phyloP scores from a whole-genome alignment of 2,113 vertebrate species.

The Perognathus longimembris region DNA sequence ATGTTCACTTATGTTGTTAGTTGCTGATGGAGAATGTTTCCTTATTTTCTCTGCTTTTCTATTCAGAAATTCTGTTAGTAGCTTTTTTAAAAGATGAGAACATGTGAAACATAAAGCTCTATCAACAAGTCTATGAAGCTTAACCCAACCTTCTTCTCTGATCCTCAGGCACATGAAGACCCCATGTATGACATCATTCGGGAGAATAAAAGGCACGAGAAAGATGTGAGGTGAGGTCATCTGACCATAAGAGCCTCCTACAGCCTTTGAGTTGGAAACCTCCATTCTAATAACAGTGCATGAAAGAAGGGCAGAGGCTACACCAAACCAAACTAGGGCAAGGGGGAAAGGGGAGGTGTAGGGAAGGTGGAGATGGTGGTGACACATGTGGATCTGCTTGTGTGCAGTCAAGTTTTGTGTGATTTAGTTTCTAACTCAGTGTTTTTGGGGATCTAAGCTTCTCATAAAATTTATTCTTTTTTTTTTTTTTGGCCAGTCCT shows the following conservation, averaged over 20 bases:
- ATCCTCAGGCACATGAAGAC: conserved; percentile 94
- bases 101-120: not conserved
- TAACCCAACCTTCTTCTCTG: conserved; percentile 56
- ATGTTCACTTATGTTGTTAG: not conserved
- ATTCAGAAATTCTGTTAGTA: not conserved
- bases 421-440: not conserved
- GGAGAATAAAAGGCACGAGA: conserved; percentile 95
- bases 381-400: not conserved
- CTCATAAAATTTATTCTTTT: conserved; percentile 34
- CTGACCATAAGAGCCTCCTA: not conserved
- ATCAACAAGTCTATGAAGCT: not conserved
- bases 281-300: too few species aligned
- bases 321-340: not conserved
- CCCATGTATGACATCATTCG: conserved; percentile 97
- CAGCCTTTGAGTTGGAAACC: not conserved
- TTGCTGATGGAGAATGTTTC: conserved; percentile 24
- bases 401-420: not conserved
- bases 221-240: conserved; percentile 92
- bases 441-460: not conserved
- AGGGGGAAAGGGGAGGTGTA: not conserved
- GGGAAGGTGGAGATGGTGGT: not conserved
- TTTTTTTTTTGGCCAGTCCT: too few species aligned
- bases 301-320: not conserved
- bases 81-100: not conserved
- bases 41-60: conserved; percentile 27